A percentile compares a stretch with the other conserved stretches of the same genome.
Conservation (phyloP, 1,140 invertebrate genomes). For the Thaumatotibia leucotreta region DNA sequence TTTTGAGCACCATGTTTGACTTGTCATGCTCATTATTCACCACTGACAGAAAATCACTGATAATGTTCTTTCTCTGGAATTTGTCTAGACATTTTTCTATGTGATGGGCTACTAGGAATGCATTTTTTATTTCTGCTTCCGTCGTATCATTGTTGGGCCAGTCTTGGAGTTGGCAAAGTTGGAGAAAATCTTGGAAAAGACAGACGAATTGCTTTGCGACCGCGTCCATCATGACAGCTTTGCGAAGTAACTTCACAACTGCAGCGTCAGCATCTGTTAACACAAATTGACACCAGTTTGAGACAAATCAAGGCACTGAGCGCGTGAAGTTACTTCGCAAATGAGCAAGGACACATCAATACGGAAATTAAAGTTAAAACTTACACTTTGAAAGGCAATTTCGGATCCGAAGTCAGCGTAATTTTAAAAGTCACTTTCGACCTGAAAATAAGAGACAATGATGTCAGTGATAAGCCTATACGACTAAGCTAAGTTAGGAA, state of each 20-base stretch:
- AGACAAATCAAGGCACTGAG: conserved; percentile 1
- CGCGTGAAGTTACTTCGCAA: conserved; percentile 44
- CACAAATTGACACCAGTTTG: conserved; percentile 13
- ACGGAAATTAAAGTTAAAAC: conserved; percentile 63
- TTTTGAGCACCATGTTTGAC: conserved; percentile 37
- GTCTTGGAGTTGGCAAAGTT: conserved; percentile 57
- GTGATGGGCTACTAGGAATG: conserved; percentile 68
- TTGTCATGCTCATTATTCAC: conserved; percentile 32
- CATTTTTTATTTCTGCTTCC: conserved; percentile 64
- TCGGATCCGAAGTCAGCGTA: conserved; percentile 98
- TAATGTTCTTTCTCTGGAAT: conserved; percentile 42
- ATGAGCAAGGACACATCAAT: background rate
- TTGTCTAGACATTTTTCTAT: conserved; percentile 68
- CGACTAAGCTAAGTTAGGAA: background rate
- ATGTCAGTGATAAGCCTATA: conserved; percentile 6
- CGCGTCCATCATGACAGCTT: conserved; percentile 33
- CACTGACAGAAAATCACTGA: conserved; percentile 41
- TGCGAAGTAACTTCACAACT: conserved; percentile 45
- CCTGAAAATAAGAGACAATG: conserved; percentile 48
- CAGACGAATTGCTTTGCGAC: conserved; percentile 55
- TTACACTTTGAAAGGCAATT: conserved; percentile 99
- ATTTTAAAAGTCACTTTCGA: conserved; percentile 99
- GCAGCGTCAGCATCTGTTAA: conserved; percentile 60
- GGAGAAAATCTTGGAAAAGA: conserved; percentile 69
- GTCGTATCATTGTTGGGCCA: conserved; percentile 64